A percentile compares a stretch with the other conserved stretches of the same genome.
Evolutionary conservation across 1,140 invertebrate genomes (phyloP).

Genomic region (Anastrepha obliqua): DNA sequence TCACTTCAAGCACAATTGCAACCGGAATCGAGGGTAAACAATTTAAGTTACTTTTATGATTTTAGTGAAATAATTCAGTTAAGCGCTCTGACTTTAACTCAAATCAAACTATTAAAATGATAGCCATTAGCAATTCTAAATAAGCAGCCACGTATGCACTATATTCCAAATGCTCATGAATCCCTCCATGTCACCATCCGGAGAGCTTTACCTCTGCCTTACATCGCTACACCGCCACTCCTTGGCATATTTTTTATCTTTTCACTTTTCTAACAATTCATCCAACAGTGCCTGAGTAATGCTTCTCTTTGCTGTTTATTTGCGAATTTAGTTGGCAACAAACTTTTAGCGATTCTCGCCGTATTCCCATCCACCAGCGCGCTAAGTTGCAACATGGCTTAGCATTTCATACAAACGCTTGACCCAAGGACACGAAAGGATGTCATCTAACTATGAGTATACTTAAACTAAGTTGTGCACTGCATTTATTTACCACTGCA

Average conservation of each 20-base stretch:
- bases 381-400: slow-evolving; percentile 15
- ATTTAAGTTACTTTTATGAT: too few species aligned
- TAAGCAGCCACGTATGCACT: too few species aligned
- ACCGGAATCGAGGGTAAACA: too few species aligned
- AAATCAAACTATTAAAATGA: too few species aligned
- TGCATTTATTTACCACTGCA: neutral
- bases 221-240: neutral
- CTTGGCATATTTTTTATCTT: neutral
- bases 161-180: too few species aligned
- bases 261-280: slow-evolving; percentile 1
- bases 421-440: slow-evolving; percentile 44
- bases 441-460: slow-evolving; percentile 13
- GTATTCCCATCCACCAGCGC: neutral
- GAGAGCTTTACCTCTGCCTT: too few species aligned
- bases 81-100: too few species aligned
- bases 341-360: slow-evolving; percentile 29
- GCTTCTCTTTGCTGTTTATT: slow-evolving; percentile 8
- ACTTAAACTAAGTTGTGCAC: neutral
- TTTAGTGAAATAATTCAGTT: too few species aligned
- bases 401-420: slow-evolving; percentile 25
- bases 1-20: too few species aligned
- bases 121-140: too few species aligned
- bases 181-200: too few species aligned
- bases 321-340: slow-evolving; percentile 33
- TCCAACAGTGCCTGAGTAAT: neutral